Base-by-base conservation (phyloP, 2,888 invertebrate species). In the Drosophila antonietae region DNA sequence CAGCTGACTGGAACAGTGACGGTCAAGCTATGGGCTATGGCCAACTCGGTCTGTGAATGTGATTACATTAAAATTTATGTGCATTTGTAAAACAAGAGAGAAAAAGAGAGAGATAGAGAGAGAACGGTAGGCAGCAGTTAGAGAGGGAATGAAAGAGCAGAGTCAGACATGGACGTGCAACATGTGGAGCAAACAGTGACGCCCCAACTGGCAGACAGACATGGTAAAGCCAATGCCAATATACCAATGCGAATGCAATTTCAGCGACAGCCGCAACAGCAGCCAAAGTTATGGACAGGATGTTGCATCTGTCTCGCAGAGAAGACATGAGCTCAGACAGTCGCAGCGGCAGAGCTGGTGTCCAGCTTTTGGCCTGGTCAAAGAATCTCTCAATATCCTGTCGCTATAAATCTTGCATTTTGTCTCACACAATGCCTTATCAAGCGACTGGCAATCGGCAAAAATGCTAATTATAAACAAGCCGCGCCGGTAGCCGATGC, bases 61-160 rank as follows among this genome's bases (percentile, higher is more conserved):
- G 88, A 88, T 90, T 88, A 86, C 89, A 90, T 90, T 89, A 87
- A 86, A 89, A 89, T 89, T 90, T 89, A 89, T 89, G 89, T 90
- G 89, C 90, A 90, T 89, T 88, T 88, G 78, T 86, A 88, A 89
- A 78, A 66, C 68, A 71, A 58, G 63, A 71, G 31, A 31, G 49
- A 2, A 9, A 7, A 1, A 18, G 18, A 31, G n/a, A 31, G 46
- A 7, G 18, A 33, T 39, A 23, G 39, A 53, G 39, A 55, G 31
- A n/a, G 33, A 33, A 33, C 33, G 39, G 28, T 28, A 28, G 28
- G 15, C 4, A 10, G 6, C 20, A n/a, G n/a, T n/a, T 46, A 28
- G 46, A 44, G 41, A 46, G 59, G 4, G 15, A 39, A 31, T n/a
- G 43, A 12, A 15, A 15, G 23, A n/a, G 52, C 14, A 41, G 9